These are phyloP conservation scores for Stenopsyche tienmushanensis DNA, from an alignment of 1,140 invertebrate species.

Conservation along the genomic window DNA sequence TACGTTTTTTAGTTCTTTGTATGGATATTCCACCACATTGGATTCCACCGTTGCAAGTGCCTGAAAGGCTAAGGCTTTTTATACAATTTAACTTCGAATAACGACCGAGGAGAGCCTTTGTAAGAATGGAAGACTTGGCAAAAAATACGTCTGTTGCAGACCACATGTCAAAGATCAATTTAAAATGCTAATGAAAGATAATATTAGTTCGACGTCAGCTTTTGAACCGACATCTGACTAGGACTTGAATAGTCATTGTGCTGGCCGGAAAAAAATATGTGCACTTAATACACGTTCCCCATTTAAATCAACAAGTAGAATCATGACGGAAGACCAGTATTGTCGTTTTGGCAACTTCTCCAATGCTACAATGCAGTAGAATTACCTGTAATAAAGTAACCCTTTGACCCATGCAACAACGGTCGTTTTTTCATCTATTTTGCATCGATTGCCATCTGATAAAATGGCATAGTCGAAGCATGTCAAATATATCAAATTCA, in stretches of 20 bases:
- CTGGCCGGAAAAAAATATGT: not conserved
- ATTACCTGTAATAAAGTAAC: not conserved
- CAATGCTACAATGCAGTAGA: not conserved
- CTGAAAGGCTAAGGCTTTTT: too few species aligned
- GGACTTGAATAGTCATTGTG: conserved; percentile 10
- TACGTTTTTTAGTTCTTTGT: too few species aligned
- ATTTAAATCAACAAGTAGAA: not conserved
- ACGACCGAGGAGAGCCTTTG: too few species aligned
- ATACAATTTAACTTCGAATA: too few species aligned
- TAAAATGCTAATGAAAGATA: not conserved
- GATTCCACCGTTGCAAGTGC: too few species aligned
- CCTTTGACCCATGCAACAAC: not conserved
- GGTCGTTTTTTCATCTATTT: not conserved
- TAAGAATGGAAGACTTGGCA: too few species aligned
- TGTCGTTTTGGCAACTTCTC: conserved; percentile 7
- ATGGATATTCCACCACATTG: too few species aligned
- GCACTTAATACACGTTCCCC: not conserved
- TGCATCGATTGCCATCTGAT: not conserved
- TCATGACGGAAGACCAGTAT: conserved; percentile 14
- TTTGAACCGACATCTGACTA: not conserved
- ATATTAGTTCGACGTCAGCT: not conserved
- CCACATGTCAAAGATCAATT: not conserved
- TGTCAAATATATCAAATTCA: too few species aligned
- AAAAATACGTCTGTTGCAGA: too few species aligned
- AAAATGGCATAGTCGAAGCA: too few species aligned